Conservation (phyloP, 2,797 vertebrate species). For the Luscinia luscinia region DNA sequence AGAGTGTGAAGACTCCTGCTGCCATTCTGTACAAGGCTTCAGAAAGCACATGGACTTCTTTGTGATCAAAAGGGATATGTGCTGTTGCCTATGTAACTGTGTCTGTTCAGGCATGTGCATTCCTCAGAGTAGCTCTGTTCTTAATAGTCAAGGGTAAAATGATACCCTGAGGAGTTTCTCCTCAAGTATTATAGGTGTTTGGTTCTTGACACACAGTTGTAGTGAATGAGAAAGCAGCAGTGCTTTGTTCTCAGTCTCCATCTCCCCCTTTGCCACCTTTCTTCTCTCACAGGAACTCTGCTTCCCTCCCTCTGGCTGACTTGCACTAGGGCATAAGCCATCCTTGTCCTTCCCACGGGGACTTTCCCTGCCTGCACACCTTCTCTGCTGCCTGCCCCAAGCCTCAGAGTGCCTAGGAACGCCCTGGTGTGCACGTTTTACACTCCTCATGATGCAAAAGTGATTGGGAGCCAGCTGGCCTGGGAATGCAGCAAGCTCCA, state of each 20-base stretch:
- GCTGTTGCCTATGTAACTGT: not conserved
- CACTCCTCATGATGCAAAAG: not conserved
- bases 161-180: not conserved
- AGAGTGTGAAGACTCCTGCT: slow-evolving; percentile 7
- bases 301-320: not conserved
- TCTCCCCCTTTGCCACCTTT: not conserved
- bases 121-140: not conserved
- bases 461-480: not conserved
- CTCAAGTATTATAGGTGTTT: not conserved
- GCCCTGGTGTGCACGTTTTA: not conserved
- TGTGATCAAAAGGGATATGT: not conserved
- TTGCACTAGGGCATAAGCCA: not conserved
- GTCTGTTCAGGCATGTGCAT: not conserved
- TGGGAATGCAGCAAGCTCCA: not conserved
- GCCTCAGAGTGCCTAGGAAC: not conserved
- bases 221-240: not conserved
- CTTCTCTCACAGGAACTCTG: not conserved
- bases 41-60: not conserved
- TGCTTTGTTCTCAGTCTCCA: not conserved
- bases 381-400: not conserved
- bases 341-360: not conserved
- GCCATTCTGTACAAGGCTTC: not conserved
- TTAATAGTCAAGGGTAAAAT: not conserved
- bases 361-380: not conserved
- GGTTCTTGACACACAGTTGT: not conserved